A percentile compares a stretch with the other conserved stretches of the same genome.
Conservation (phyloP, 2,113 vertebrate genomes). For the Loxodonta africana region DNA sequence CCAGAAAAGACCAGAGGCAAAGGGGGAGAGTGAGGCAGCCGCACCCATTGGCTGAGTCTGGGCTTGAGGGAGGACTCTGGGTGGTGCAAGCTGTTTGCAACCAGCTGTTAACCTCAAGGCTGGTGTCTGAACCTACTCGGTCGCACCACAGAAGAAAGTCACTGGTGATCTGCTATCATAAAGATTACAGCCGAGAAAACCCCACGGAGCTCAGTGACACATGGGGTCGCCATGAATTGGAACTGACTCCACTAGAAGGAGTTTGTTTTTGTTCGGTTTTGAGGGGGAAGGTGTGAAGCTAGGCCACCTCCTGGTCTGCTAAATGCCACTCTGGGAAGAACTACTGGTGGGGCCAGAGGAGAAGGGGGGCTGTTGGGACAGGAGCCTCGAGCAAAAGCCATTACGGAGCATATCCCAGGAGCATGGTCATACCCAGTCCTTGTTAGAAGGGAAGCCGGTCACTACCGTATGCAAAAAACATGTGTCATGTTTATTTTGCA, state of each 20-base stretch:
- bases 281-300: not conserved
- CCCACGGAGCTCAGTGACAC: no score
- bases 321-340: not conserved
- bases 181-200: no score
- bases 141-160: no score
- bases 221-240: no score
- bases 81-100: no score
- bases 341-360: not conserved
- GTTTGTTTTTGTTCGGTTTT: no score
- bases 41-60: not conserved
- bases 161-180: no score
- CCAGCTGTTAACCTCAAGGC: no score
- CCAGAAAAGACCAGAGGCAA: not conserved
- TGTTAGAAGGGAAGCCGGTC: not conserved
- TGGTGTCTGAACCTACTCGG: no score
- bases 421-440: not conserved
- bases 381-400: not conserved
- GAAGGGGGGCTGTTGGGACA: not conserved
- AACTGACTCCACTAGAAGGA: no score
- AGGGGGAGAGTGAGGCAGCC: not conserved
- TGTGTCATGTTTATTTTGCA: constrained; percentile 3
- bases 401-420: not conserved
- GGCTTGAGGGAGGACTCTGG: not conserved
- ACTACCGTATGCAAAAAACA: not conserved
- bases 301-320: not conserved